Base-by-base conservation (phyloP, 2,113 vertebrate genomes). In the Thalassoma bifasciatum region DNA sequence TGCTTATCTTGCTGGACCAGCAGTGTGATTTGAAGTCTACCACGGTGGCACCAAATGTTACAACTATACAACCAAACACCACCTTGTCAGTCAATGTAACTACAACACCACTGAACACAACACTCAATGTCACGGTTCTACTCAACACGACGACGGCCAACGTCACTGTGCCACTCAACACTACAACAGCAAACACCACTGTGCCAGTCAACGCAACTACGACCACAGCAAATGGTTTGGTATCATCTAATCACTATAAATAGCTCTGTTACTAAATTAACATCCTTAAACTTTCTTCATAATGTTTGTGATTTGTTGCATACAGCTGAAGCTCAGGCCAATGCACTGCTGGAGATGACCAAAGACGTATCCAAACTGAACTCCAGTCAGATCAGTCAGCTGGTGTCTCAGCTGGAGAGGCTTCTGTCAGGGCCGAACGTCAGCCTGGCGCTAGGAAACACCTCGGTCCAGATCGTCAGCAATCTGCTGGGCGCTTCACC, bases 401-500 rank as follows among this genome's bases (percentile, higher is more conserved):
- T 97, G 0, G 91, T 99, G 72, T 93, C 92, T 44, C 51, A 92
- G 60, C 89, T 99, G 81, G 95, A 97, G 57, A 42, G 24, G 4
- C 87, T 98, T 71, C 83, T 96, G 73, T 82, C 88, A 1, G 90
- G 93, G 76, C 86, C 92, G 68, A 92, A 57, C 49, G 51, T 93
- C 86, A 86, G 97, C 93, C 3, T 84, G 47, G 77, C 26, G 7
- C 73, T 95, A 64, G 94, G 86, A 12, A 88, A 82, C 66, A 82
- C 57, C 46, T 94, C 96, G 64, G 49, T 99, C 65, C 75, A 73
- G 46, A 94, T 93, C 5, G 93, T 98, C 84, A 96, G 94, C 92
- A 90, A 83, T 70, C 93, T 99, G 79, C 90, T 98, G 63, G 91
- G 81, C 23, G 93, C 91, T 59, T 81, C 96, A 3, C 60, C 87